Base-by-base conservation (phyloP, 2,113 vertebrate genomes). In the Turnix velox region DNA sequence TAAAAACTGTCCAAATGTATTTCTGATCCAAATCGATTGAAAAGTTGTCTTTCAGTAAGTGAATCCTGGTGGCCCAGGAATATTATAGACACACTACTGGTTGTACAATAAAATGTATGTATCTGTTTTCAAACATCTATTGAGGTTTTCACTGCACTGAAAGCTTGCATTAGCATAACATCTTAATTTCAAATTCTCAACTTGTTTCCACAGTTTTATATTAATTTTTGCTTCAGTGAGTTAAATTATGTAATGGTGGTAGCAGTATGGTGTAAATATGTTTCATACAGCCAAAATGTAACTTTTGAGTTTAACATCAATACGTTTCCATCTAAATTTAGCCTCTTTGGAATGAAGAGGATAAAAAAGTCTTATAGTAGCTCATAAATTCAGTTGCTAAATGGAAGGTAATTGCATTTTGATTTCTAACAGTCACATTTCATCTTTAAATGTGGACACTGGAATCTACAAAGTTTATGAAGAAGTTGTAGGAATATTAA, bases 121-220 rank as follows among this genome's bases (percentile, higher is more conserved):
- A 52, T 83, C n/a, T 66, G 31, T 79, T 92, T 95, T 85, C 55
- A 66, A 42, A 12, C 31, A 81, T 72, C 73, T 4, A 0, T 68
- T 84, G 65, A 77, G 58, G 82, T 85, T 82, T 73, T 81, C 54
- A 75, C 40, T 69, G 40, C 33, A 12, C 35, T 73, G 45, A 39
- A 46, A 52, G 77, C 61, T 65, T 85, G 37, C 22, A 78, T 78
- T 91, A 79, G 59, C 17, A 4, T 18, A 13, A 68, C 18, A 12
- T 81, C 79, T 94, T 94, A 92, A 94, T 96, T 95, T 84, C 46
- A 91, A 59, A 65, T 88, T 62, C 52, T 74, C 30, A 71, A 28
- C 55, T 94, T 37, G 2, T 48, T 59, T 63, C 24, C 33, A 52
- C 10, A 45, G 45, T 91, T 90, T 80, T 92, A 25, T 76, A 31